These are phyloP conservation scores for Willisornis vidua DNA, from an alignment of 2,113 vertebrate genomes.

Conservation along the genomic window DNA sequence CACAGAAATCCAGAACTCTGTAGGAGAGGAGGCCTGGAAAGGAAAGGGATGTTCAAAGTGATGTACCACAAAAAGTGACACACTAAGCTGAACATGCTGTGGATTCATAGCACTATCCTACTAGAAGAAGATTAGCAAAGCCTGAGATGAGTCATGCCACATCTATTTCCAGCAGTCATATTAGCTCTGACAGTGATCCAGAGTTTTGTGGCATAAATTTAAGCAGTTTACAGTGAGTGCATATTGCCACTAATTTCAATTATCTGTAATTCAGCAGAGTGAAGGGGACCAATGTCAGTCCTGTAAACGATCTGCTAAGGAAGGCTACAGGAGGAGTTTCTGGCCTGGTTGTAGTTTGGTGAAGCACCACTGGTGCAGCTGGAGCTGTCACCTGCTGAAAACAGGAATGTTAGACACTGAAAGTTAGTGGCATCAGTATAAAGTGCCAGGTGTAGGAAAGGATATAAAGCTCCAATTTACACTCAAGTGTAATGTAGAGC, in stretches of 20 bases:
- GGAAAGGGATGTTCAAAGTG: not conserved
- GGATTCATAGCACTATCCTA: not conserved
- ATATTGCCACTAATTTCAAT: constrained; percentile 17
- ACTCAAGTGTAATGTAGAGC: not conserved
- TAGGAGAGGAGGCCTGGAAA: not conserved
- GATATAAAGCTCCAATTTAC: not conserved
- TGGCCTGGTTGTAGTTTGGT: not conserved
- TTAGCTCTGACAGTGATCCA: constrained; percentile 19
- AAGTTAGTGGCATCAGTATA: not conserved
- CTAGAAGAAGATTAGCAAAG: not conserved
- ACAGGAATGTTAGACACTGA: not conserved
- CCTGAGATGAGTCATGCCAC: not conserved
- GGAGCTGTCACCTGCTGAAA: not conserved
- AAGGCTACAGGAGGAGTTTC: not conserved
- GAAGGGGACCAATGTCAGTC: not conserved
- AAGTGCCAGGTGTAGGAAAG: not conserved
- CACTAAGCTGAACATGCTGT: not conserved
- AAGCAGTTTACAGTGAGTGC: not conserved
- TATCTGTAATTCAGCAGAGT: not conserved
- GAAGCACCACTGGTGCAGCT: not conserved
- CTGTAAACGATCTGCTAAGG: not conserved
- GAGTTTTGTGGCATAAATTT: constrained; percentile 11
- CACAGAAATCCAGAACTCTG: not conserved
- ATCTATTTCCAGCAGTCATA: not conserved
- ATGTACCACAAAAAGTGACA: not conserved